Conservation (phyloP, 1,140 invertebrate genomes). For the Polypedilum pembai region DNA sequence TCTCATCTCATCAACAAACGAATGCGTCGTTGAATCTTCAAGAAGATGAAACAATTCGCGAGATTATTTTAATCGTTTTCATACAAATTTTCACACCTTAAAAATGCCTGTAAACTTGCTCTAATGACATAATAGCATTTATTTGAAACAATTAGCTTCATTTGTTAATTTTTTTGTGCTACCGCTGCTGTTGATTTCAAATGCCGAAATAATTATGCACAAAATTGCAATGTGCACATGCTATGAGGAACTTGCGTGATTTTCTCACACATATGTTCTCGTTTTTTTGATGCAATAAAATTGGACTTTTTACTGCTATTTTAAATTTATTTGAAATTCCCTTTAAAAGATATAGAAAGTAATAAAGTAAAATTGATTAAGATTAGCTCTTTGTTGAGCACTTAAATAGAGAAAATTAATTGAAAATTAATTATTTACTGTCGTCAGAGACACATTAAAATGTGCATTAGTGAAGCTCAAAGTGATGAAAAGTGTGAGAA, state of each 20-base stretch:
- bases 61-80: background rate
- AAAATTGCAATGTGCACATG: background rate
- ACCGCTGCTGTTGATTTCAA: background rate
- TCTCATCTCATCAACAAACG: background rate
- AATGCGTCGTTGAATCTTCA: background rate
- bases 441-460: too few relatives aligned
- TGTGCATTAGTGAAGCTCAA: too few relatives aligned
- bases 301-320: background rate
- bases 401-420: too few relatives aligned
- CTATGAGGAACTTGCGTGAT: background rate
- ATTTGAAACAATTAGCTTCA: conserved; percentile 1
- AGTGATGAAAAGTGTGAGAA: too few relatives aligned
- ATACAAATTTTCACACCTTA: background rate
- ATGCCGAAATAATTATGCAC: background rate
- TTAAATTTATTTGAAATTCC: too few relatives aligned
- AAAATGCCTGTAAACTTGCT: background rate
- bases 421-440: too few relatives aligned
- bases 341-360: too few relatives aligned
- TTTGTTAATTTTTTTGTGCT: background rate
- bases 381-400: too few relatives aligned
- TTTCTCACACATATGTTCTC: background rate
- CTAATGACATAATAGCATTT: conserved; percentile 18
- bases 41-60: too few relatives aligned
- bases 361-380: too few relatives aligned
- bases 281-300: conserved; percentile 11